A percentile compares a stretch with the other conserved stretches of the same genome.
phyloP scores from a whole-genome alignment of 2,888 invertebrate genomes.

The Caenorhabditis sp. region DNA sequence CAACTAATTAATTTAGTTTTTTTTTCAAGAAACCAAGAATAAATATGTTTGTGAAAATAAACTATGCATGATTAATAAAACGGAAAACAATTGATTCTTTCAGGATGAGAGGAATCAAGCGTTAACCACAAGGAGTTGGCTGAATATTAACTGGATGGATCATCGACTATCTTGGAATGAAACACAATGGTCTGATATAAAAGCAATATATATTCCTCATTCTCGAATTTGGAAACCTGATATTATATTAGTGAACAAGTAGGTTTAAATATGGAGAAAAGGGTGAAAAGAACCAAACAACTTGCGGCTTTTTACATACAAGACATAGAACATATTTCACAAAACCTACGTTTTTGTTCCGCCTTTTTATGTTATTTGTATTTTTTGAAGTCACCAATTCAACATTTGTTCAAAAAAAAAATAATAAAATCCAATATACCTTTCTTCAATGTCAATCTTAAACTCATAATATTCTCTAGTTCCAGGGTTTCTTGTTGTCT shows the following conservation, averaged over 20 bases:
- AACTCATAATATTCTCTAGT: too few species aligned
- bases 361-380: too few species aligned
- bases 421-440: too few species aligned
- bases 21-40: neutral
- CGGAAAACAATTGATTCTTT: neutral
- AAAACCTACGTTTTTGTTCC: too few species aligned
- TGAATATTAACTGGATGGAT: constrained; percentile 71
- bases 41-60: too few species aligned
- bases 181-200: constrained; percentile 65
- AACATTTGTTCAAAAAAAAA: too few species aligned
- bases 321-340: too few species aligned
- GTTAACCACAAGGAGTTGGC: constrained; percentile 69
- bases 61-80: neutral
- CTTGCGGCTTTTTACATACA: neutral
- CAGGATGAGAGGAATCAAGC: constrained; percentile 71
- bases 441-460: too few species aligned
- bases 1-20: neutral
- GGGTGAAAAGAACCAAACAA: neutral
- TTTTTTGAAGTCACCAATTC: too few species aligned
- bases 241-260: constrained; percentile 70
- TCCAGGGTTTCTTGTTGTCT: too few species aligned
- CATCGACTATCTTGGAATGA: constrained; percentile 51
- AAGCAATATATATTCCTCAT: constrained; percentile 69
- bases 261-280: constrained; percentile 19
- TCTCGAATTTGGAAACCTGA: constrained; percentile 69